Evolutionary conservation across 2,888 invertebrate genomes (phyloP), one percentile per base, ranked within the genome.

Genomic region (Lepidochrysops patricia): DNA sequence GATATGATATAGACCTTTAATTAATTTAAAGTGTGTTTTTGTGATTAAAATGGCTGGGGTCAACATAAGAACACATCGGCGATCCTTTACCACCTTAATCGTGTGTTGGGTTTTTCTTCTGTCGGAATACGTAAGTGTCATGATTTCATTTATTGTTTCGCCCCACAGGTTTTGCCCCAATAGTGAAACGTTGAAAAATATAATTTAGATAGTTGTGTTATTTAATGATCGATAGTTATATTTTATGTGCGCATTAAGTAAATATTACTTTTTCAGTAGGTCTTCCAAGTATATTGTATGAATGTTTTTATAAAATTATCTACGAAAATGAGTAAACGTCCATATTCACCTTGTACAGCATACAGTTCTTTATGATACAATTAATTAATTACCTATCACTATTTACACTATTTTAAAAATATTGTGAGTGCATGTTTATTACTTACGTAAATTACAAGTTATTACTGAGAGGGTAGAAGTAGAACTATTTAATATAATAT

Each of bases 91-190:
- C 65, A 66, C 72, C 70, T 66, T 80, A 69, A 72, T 80, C 71
- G 78, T 80, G 72, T 82, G 71, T 73, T 74, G 84, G 64, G 72
- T 82, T 64, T 64, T 81, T 68, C 75, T 75, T 62, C 62, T 82
- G 70, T 68, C 72, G 65, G 74, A 79, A 80, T 74, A 81, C 72
- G 84, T 84, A 78, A 83, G 84, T 84, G 62, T 60, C 60, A 64
- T 67, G 64, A 61, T 71, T 72, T 65, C 62, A 68, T 73, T 68
- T 68, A 72, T 71, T 70, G 73, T 75, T 76, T 68, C 70, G 73
- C 70, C 57, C n/a, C n/a, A n/a, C n/a, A n/a, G n/a, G 73, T 75
- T 76, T 68, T 69, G 73, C 70, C 57, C 72, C 70, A 73, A 66
- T 71, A 70, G 61, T 71, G 57, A 56, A 56, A n/a, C n/a, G 54